Evolutionary conservation across 2,797 vertebrate species (phyloP).

Genomic region (Graptemys geographica): DNA sequence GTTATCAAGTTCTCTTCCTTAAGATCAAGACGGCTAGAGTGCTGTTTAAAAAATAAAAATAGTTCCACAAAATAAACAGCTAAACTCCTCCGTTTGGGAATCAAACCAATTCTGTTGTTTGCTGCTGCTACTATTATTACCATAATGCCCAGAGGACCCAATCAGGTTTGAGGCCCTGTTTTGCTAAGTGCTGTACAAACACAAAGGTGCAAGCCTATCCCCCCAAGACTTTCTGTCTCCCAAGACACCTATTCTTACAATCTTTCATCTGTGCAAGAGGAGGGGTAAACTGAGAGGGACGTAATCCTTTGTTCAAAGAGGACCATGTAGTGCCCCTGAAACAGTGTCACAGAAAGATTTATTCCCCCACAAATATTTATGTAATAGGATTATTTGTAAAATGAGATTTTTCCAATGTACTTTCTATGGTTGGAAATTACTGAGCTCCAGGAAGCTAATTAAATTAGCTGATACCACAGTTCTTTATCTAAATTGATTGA

Average conservation of each 20-base stretch:
- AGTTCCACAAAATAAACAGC: not conserved
- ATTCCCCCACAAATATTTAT: constrained; percentile 11
- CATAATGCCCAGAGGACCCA: constrained; percentile 1
- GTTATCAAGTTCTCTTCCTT: constrained; percentile 36
- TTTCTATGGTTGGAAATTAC: constrained; percentile 35
- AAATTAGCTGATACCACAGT: constrained; percentile 63
- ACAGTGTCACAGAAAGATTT: constrained; percentile 41
- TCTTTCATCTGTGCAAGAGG: not conserved
- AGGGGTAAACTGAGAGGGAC: not conserved
- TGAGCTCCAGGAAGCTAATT: constrained; percentile 61
- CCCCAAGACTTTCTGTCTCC: not conserved
- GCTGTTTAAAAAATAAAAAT: not conserved
- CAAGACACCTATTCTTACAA: not conserved
- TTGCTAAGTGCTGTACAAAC: constrained; percentile 11
- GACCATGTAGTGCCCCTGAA: not conserved
- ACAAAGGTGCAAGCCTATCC: not conserved
- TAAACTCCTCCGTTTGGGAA: not conserved
- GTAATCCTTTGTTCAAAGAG: not conserved
- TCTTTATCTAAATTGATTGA: constrained; percentile 72
- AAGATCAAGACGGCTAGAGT: not conserved
- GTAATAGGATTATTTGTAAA: constrained; percentile 14
- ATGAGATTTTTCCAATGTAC: constrained; percentile 27
- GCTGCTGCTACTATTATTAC: constrained; percentile 21
- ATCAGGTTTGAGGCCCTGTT: constrained; percentile 34
- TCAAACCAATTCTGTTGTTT: constrained; percentile 21